Evolutionary conservation across 2,113 vertebrate genomes (phyloP).

Genomic region (Podocnemis expansa): DNA sequence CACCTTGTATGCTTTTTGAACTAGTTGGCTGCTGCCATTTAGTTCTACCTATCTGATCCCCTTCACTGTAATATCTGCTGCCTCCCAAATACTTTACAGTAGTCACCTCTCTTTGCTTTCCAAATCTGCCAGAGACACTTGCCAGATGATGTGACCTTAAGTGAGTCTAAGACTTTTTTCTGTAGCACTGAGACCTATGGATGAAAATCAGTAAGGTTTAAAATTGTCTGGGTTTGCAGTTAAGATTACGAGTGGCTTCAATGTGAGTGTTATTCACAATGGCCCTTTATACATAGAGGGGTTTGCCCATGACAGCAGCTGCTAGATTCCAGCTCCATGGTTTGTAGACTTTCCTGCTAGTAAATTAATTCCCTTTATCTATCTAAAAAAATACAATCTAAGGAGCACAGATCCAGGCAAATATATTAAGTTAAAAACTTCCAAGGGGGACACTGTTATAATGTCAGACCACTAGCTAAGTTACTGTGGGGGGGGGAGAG

Average conservation of each 20-base stretch:
- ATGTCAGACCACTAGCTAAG: background rate
- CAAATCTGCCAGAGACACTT: background rate
- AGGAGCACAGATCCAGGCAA: background rate
- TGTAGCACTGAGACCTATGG: background rate
- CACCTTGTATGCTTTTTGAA: background rate
- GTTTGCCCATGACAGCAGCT: background rate
- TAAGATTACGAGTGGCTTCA: background rate
- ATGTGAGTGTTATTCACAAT: background rate
- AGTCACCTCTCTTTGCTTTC: background rate
- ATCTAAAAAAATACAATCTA: background rate
- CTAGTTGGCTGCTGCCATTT: background rate
- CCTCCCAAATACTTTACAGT: background rate
- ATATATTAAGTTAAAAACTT: background rate
- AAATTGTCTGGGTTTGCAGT: background rate
- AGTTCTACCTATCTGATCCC: background rate
- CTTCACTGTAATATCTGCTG: background rate
- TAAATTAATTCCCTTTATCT: background rate
- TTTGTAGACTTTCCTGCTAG: fast-evolving
- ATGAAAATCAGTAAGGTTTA: background rate
- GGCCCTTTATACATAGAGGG: background rate
- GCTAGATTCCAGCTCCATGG: fast-evolving
- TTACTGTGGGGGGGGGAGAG: background rate
- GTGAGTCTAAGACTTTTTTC: background rate
- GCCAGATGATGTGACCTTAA: background rate
- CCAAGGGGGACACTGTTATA: background rate